phyloP scores from a whole-genome alignment of 2,888 invertebrate genomes.

The Diaprepes abbreviatus region DNA sequence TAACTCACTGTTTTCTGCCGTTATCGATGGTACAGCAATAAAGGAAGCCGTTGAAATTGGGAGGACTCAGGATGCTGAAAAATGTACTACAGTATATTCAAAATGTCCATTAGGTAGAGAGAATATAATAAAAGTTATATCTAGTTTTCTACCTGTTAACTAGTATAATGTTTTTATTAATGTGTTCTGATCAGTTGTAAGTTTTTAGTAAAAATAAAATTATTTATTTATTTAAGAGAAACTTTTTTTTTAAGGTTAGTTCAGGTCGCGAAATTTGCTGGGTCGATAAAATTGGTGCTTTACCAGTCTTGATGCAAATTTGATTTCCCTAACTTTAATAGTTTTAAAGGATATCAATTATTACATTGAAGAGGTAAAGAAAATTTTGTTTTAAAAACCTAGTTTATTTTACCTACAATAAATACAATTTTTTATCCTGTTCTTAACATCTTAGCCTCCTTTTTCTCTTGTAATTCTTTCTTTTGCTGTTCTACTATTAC shows the following conservation, averaged over 20 bases:
- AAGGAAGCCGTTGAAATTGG: conserved; percentile 80
- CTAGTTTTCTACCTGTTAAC: conserved; percentile 74
- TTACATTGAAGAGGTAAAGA: not conserved
- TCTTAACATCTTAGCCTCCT: conserved; percentile 92
- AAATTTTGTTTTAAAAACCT: not conserved
- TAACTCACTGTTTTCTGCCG: conserved; percentile 77
- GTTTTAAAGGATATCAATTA: too few relatives aligned
- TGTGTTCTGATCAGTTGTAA: too few relatives aligned
- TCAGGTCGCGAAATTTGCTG: too few relatives aligned
- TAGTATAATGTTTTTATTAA: too few relatives aligned
- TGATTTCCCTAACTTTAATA: too few relatives aligned
- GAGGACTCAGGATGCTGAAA: conserved; percentile 70
- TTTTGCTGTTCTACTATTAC: conserved; percentile 79
- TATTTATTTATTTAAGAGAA: too few relatives aligned
- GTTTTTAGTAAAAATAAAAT: too few relatives aligned
- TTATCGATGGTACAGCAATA: conserved; percentile 80
- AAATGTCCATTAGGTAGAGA: conserved; percentile 80
- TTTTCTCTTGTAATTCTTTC: conserved; percentile 83
- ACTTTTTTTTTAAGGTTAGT: too few relatives aligned
- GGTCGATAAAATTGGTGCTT: too few relatives aligned
- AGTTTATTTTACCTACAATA: conserved; percentile 21
- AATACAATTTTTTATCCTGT: conserved; percentile 69
- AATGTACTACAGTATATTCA: conserved; percentile 73
- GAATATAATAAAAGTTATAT: conserved; percentile 76
- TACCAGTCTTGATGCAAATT: too few relatives aligned